These are phyloP conservation scores for Cyprinodon brontotheroides DNA, from an alignment of 2,113 vertebrate genomes.

Conservation along the genomic window DNA sequence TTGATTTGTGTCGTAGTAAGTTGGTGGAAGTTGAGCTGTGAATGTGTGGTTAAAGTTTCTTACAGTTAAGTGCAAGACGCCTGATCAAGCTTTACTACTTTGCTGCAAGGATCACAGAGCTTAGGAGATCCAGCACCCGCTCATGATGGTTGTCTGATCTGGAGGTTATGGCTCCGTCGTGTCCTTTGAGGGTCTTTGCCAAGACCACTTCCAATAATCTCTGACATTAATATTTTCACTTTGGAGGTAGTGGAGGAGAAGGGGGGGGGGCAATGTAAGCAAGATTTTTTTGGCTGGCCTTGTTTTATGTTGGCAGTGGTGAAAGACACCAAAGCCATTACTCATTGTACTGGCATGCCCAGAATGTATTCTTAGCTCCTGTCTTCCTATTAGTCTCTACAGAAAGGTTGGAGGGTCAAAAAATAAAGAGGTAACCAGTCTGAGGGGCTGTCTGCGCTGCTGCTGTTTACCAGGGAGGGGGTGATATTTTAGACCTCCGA, in stretches of 20 bases:
- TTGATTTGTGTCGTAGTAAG: slow-evolving; percentile 43
- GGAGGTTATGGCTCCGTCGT: slow-evolving; percentile 48
- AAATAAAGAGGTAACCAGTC: slow-evolving; percentile 86
- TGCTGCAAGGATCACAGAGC: slow-evolving; percentile 61
- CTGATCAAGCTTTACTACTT: slow-evolving; percentile 67
- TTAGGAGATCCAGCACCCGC: slow-evolving; percentile 55
- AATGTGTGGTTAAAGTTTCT: slow-evolving; percentile 43
- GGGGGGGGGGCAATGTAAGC: slow-evolving; percentile 49
- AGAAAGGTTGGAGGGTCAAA: slow-evolving; percentile 83
- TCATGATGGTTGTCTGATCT: slow-evolving; percentile 56
- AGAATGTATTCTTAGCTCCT: slow-evolving; percentile 83
- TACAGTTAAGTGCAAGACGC: slow-evolving; percentile 64
- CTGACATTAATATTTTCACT: slow-evolving; percentile 80
- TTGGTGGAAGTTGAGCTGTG: slow-evolving; percentile 13
- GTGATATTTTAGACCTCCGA: slow-evolving; percentile 69
- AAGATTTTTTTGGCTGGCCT: slow-evolving; percentile 74
- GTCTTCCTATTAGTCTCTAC: slow-evolving; percentile 83
- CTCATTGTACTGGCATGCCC: slow-evolving; percentile 84
- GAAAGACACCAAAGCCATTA: slow-evolving; percentile 80
- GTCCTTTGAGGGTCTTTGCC: slow-evolving; percentile 57
- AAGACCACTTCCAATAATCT: slow-evolving; percentile 77
- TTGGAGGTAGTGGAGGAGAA: slow-evolving; percentile 53
- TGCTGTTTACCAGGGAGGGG: slow-evolving; percentile 79
- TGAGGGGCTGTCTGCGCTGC: slow-evolving; percentile 75
- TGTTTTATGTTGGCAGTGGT: slow-evolving; percentile 72